Evolutionary conservation across 2,888 invertebrate genomes (phyloP).

Genomic region (Myathropa florea): DNA sequence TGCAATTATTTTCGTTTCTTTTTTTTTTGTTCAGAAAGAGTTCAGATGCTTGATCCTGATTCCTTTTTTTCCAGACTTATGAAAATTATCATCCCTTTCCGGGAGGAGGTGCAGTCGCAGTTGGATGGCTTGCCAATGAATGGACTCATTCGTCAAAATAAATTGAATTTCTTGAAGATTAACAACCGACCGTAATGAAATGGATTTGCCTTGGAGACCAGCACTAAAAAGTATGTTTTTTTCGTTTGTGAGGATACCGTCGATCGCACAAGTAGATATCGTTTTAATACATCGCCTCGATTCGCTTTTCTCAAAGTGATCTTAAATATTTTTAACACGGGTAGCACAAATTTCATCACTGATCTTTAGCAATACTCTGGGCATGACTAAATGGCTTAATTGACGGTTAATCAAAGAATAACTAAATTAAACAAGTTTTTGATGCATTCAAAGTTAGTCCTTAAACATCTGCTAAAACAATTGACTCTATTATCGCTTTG

Average conservation of each 20-base stretch:
- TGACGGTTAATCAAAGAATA: no score
- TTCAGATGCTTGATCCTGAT: not conserved
- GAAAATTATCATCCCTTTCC: not conserved
- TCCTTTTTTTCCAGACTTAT: not conserved
- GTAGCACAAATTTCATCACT: no score
- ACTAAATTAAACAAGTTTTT: not conserved
- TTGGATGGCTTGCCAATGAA: slow-evolving; percentile 13
- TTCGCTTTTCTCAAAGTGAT: no score
- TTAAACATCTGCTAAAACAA: not conserved
- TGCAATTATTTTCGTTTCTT: not conserved
- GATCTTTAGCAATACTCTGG: no score
- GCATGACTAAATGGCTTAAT: no score
- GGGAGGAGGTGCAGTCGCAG: not conserved
- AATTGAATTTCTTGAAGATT: slow-evolving; percentile 41
- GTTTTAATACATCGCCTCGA: no score
- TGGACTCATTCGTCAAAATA: slow-evolving; percentile 51
- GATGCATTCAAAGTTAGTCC: not conserved
- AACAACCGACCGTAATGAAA: slow-evolving; percentile 14
- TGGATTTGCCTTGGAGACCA: not conserved
- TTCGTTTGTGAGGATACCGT: not conserved
- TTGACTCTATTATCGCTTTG: not conserved
- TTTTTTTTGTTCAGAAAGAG: not conserved
- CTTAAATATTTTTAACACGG: no score
- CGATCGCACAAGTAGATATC: not conserved
- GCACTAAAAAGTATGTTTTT: not conserved